phyloP scores from a whole-genome alignment of 2,797 vertebrate species.

The Sus cebifrons region DNA sequence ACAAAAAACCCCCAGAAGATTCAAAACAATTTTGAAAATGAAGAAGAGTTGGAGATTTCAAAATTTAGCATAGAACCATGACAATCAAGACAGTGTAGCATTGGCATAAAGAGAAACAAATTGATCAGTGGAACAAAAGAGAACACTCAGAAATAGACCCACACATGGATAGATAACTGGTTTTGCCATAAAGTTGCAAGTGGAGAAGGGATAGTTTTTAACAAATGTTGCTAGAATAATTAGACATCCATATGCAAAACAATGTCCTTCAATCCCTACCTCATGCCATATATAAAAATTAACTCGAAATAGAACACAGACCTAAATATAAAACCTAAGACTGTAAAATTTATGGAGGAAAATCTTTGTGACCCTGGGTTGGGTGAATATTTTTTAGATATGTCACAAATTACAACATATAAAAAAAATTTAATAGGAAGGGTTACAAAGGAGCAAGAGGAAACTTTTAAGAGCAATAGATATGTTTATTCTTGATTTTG shows the following conservation, averaged over 20 bases:
- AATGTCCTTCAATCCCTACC: not conserved
- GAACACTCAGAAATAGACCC: not conserved
- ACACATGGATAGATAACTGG: not conserved
- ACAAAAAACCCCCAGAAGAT: not conserved
- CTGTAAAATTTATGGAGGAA: not conserved
- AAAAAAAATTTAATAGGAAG: not conserved
- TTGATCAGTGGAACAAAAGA: not conserved
- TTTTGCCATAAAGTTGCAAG: not conserved
- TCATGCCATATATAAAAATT: not conserved
- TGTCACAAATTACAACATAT: not conserved
- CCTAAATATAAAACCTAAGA: conserved; percentile 42
- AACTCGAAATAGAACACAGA: not conserved
- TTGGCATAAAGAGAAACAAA: conserved; percentile 36
- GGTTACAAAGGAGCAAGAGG: not conserved
- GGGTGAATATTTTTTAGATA: not conserved
- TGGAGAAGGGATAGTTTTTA: not conserved
- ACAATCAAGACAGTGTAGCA: not conserved
- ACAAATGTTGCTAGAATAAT: conserved; percentile 17
- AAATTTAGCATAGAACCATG: not conserved
- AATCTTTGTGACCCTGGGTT: not conserved
- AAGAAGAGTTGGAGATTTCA: not conserved
- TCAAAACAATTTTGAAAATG: conserved; percentile 32
- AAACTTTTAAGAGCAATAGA: not conserved
- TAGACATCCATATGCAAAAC: not conserved
- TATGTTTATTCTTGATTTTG: conserved; percentile 1